Evolutionary conservation across 2,888 invertebrate species (phyloP).

Genomic region (Trisateles emortualis): DNA sequence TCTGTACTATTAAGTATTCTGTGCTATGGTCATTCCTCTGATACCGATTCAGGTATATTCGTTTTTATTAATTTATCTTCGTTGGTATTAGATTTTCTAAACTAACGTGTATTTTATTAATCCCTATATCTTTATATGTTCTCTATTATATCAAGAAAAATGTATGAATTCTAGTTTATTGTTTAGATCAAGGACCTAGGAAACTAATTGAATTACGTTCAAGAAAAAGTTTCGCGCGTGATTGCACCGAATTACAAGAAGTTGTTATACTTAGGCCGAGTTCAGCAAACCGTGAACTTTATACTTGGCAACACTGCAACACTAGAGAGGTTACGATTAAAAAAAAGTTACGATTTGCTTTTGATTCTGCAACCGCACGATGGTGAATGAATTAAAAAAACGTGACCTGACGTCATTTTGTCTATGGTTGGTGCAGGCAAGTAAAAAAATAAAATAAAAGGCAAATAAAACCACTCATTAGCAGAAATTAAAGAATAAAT

Average conservation of each 20-base stretch:
- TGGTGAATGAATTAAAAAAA: slow-evolving; percentile 47
- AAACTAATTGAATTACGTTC: slow-evolving; percentile 6
- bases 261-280: slow-evolving; percentile 1
- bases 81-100: too few species aligned
- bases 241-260: slow-evolving; percentile 4
- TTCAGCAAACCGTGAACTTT: slow-evolving; percentile 22
- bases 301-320: slow-evolving; percentile 9
- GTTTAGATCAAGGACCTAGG: background rate
- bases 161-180: background rate
- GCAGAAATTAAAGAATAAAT: too few species aligned
- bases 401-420: slow-evolving; percentile 55
- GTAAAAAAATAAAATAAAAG: slow-evolving; percentile 15
- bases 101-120: too few species aligned
- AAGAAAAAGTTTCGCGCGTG: slow-evolving; percentile 11
- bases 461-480: too few species aligned
- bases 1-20: too few species aligned
- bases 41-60: too few species aligned
- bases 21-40: too few species aligned
- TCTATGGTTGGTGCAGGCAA: slow-evolving; percentile 14
- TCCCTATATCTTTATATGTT: too few species aligned
- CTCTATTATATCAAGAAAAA: too few species aligned
- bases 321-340: slow-evolving; percentile 14
- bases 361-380: slow-evolving; percentile 32
- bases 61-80: too few species aligned
- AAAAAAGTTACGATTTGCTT: slow-evolving; percentile 1